Percentiles rank a stretch among this genome's conserved stretches.
Evolutionary conservation across 2,113 vertebrate genomes (phyloP).

Genomic region (Uria lomvia): DNA sequence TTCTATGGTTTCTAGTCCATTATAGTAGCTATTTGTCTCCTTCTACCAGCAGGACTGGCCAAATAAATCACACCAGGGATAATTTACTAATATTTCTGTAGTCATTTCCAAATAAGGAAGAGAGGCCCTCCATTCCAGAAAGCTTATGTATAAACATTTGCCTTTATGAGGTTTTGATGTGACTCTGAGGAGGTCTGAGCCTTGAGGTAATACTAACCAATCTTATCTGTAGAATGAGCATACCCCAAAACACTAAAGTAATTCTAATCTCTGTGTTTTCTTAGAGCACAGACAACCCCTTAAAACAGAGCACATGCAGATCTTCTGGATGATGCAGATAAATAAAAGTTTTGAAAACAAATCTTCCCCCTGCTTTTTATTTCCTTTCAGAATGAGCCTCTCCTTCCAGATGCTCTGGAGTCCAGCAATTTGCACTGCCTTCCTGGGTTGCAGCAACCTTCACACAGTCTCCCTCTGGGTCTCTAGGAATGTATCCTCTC

Average conservation of each 20-base stretch:
- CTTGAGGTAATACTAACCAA: not conserved
- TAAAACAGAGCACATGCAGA: not conserved
- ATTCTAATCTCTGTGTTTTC: not conserved
- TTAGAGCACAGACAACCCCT: not conserved
- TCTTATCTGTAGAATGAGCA: not conserved
- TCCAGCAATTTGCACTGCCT: not conserved
- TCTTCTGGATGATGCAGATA: not conserved
- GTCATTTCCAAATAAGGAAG: not conserved
- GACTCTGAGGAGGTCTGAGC: not conserved
- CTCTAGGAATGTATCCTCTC: conserved; percentile 59
- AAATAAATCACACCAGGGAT: not conserved
- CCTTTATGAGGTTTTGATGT: not conserved
- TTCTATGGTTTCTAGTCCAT: not conserved
- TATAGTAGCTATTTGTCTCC: not conserved
- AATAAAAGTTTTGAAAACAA: not conserved
- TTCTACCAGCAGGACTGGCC: not conserved
- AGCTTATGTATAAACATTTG: not conserved
- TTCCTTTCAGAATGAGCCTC: not conserved
- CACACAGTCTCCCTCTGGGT: conserved; percentile 40
- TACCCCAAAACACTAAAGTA: not conserved
- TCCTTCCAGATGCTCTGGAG: conserved; percentile 32
- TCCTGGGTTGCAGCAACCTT: conserved; percentile 18
- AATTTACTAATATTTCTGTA: not conserved
- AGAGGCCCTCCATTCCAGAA: not conserved
- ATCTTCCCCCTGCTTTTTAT: not conserved